Conservation (phyloP, 2,113 vertebrate genomes). For the Actinemys pallida region DNA sequence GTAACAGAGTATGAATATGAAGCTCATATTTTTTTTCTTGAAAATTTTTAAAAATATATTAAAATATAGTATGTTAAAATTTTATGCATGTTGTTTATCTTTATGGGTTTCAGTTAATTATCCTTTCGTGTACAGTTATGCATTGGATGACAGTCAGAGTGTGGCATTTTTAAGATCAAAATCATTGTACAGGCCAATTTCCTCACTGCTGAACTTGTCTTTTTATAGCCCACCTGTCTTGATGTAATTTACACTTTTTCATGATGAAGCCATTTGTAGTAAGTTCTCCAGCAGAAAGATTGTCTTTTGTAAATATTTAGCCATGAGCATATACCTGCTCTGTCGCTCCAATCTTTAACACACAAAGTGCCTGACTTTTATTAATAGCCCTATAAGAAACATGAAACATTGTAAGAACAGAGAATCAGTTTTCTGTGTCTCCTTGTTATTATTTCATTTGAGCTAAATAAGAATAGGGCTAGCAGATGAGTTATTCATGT, state of each 20-base stretch:
- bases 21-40: not conserved
- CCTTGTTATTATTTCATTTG: constrained; percentile 75
- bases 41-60: not conserved
- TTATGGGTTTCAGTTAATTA: not conserved
- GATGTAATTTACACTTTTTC: not conserved
- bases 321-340: not conserved
- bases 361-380: constrained; percentile 48
- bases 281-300: not conserved
- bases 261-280: not conserved
- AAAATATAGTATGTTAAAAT: not conserved
- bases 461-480: constrained; percentile 63
- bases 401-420: constrained; percentile 32
- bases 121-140: not conserved
- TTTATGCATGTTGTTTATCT: not conserved
- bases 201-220: not conserved
- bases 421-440: constrained; percentile 58
- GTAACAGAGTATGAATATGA: not conserved
- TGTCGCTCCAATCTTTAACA: constrained; percentile 22
- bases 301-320: constrained; percentile 25
- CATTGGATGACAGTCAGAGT: not conserved
- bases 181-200: not conserved
- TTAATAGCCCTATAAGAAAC: constrained; percentile 63
- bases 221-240: not conserved
- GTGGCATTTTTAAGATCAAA: not conserved
- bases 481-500: constrained; percentile 70